Conservation (phyloP, 2,888 invertebrate species). For the Nesidiocoris tenuis region DNA sequence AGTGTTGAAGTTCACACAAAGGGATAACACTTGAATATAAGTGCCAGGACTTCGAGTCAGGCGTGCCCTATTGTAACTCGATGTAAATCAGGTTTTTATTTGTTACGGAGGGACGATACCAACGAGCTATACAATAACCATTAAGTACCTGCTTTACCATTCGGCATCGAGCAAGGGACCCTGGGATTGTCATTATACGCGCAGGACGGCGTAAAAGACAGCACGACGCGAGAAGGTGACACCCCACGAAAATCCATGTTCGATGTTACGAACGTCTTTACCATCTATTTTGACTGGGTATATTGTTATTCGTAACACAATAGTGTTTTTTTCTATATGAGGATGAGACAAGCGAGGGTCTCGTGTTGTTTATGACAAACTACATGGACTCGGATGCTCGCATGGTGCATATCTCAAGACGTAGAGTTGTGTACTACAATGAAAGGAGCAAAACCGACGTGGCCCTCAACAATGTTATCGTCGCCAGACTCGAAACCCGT, state of each 20-base stretch:
- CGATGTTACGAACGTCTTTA: not conserved
- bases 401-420: not conserved
- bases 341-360: no score
- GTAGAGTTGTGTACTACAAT: conserved; percentile 22
- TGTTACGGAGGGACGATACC: conserved; percentile 9
- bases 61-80: conserved; percentile 35
- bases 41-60: conserved; percentile 1
- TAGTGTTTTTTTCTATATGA: not conserved
- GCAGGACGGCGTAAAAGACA: conserved; percentile 1
- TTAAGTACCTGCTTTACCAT: conserved; percentile 30
- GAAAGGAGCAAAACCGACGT: conserved; percentile 31
- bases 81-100: conserved; percentile 43
- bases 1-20: conserved; percentile 31
- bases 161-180: conserved; percentile 9
- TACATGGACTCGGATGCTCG: not conserved
- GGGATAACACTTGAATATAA: conserved; percentile 5
- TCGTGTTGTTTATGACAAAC: not conserved
- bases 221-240: conserved; percentile 9
- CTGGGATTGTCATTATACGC: conserved; percentile 21
- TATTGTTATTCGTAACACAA: conserved; percentile 25
- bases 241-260: conserved; percentile 15
- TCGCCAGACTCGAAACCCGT: conserved; percentile 31
- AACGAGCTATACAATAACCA: conserved; percentile 32
- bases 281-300: conserved; percentile 27
- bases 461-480: conserved; percentile 30